phyloP scores from a whole-genome alignment of 2,797 vertebrate species.

The Monodelphis domestica region DNA sequence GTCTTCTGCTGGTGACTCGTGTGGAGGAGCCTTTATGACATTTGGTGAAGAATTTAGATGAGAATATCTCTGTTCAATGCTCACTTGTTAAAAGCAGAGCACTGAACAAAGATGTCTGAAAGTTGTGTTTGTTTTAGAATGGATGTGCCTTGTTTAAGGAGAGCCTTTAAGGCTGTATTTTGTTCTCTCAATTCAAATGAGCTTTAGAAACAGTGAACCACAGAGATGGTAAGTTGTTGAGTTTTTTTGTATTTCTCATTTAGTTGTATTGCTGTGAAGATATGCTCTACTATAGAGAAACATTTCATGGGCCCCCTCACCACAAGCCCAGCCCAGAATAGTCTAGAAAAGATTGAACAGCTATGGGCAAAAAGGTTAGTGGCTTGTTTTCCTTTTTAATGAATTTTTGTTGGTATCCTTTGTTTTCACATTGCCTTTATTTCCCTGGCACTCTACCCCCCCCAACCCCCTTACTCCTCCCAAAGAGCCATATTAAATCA shows the following conservation, averaged over 20 bases:
- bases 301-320: not conserved
- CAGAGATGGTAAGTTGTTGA: not conserved
- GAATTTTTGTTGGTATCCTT: not conserved
- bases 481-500: not conserved
- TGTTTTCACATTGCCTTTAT: not conserved
- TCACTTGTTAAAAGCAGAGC: not conserved
- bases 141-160: not conserved
- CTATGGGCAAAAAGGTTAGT: not conserved
- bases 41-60: not conserved
- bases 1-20: not conserved
- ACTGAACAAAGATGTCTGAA: not conserved
- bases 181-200: not conserved
- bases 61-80: not conserved
- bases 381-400: not conserved
- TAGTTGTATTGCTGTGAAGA: not conserved
- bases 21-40: not conserved
- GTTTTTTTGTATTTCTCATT: not conserved
- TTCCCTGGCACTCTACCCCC: not conserved
- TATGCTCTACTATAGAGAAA: not conserved
- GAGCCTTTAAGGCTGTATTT: not conserved
- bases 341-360: not conserved
- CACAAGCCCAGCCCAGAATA: not conserved
- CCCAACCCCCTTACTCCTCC: not conserved
- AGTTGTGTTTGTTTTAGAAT: not conserved
- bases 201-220: not conserved